These are phyloP conservation scores for Piprites chloris DNA, from an alignment of 2,113 vertebrate genomes.

Conservation along the genomic window DNA sequence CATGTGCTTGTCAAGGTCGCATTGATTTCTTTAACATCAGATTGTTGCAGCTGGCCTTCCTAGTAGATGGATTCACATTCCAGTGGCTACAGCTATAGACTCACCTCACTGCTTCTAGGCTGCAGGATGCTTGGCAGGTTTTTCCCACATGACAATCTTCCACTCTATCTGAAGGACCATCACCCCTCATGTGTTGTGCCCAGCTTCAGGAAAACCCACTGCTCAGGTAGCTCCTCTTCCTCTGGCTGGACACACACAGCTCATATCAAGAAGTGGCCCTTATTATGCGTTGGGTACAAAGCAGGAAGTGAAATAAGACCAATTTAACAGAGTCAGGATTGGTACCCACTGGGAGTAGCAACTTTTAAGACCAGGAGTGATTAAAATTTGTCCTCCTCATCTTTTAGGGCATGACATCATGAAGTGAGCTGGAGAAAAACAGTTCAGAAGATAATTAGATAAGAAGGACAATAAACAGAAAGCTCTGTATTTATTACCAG, in stretches of 20 bases:
- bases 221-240: background rate
- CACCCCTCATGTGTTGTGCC: rapidly evolving
- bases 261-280: background rate
- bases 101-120: background rate
- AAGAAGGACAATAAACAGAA: background rate
- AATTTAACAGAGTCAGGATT: background rate
- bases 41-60: background rate
- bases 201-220: background rate
- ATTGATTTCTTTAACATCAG: background rate
- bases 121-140: background rate
- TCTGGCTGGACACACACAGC: background rate
- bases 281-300: background rate
- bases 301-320: background rate
- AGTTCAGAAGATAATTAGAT: background rate
- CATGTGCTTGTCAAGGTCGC: background rate
- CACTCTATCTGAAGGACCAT: background rate
- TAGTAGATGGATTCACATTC: background rate
- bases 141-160: background rate
- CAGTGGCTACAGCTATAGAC: background rate
- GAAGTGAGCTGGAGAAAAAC: background rate
- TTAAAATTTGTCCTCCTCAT: background rate
- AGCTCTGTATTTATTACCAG: background rate
- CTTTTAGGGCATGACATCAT: background rate
- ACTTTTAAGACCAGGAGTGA: background rate
- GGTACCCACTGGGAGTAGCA: background rate